Percentiles rank a stretch among this genome's conserved stretches.
Conservation (phyloP, 2,113 vertebrate genomes). For the Leuciscus idus region DNA sequence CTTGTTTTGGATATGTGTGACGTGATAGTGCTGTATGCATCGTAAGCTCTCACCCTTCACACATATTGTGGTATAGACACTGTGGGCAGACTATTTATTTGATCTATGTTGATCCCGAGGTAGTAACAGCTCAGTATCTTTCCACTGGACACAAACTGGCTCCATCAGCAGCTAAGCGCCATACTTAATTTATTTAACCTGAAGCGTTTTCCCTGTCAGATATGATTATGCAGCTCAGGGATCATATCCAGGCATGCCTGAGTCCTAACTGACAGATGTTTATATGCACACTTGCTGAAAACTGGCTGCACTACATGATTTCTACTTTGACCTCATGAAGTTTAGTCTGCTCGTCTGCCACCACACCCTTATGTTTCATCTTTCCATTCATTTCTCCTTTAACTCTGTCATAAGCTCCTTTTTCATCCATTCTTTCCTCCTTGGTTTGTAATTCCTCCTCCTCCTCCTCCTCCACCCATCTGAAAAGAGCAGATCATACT, state of each 20-base stretch:
- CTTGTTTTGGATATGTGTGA: background rate
- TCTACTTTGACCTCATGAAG: slow-evolving; percentile 5
- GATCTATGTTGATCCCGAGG: slow-evolving; percentile 18
- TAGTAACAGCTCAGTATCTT: slow-evolving; percentile 40
- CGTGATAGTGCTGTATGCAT: background rate
- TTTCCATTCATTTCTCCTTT: slow-evolving; percentile 1
- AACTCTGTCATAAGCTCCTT: background rate
- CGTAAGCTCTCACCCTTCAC: background rate
- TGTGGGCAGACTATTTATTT: slow-evolving; percentile 16
- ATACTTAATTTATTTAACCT: slow-evolving; percentile 53
- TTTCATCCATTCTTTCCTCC: background rate
- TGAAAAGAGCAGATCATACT: background rate
- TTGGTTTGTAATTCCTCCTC: background rate
- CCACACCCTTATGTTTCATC: slow-evolving; percentile 33
- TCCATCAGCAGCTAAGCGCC: slow-evolving; percentile 49
- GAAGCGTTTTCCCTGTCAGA: slow-evolving; percentile 50
- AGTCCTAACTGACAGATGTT: slow-evolving; percentile 42
- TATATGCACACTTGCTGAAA: slow-evolving; percentile 20
- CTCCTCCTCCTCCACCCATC: background rate
- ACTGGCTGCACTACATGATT: slow-evolving; percentile 2
- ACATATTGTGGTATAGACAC: slow-evolving; percentile 41
- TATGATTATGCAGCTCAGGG: slow-evolving; percentile 41
- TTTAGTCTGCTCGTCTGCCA: slow-evolving; percentile 34
- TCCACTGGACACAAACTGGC: slow-evolving; percentile 34
- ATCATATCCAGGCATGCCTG: slow-evolving; percentile 37